Percentiles rank a stretch among this genome's conserved stretches.
These are phyloP conservation scores for Melierax canorus DNA, from an alignment of 2,113 vertebrate genomes.

Conservation along the genomic window DNA sequence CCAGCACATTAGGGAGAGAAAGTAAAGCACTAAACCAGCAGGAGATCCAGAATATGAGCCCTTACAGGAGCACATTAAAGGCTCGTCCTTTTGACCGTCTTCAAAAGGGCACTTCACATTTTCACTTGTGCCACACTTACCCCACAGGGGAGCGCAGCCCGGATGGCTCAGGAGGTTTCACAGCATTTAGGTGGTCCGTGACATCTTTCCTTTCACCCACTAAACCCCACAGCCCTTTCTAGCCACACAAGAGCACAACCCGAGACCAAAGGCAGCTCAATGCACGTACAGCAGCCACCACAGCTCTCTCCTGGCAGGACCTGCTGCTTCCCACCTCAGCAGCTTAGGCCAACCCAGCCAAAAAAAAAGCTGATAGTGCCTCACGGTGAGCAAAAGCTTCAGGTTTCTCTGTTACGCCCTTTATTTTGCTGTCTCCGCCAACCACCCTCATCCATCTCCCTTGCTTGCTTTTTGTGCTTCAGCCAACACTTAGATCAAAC, in stretches of 20 bases:
- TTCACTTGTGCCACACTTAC: not conserved
- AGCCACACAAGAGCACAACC: not conserved
- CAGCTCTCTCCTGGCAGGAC: not conserved
- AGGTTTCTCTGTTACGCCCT: not conserved
- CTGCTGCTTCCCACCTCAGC: not conserved
- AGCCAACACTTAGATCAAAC: not conserved
- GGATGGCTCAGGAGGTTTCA: not conserved
- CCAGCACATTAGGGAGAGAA: not conserved
- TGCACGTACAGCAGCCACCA: accelerated
- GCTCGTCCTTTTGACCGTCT: not conserved
- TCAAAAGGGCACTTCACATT: not conserved
- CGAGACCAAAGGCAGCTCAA: not conserved
- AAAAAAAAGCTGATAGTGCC: not conserved
- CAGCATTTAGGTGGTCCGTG: not conserved
- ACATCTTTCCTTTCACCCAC: not conserved
- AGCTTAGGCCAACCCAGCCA: not conserved
- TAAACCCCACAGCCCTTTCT: not conserved
- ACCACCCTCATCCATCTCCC: not conserved
- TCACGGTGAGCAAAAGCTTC: not conserved
- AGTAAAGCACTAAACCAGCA: not conserved
- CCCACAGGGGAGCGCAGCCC: accelerated
- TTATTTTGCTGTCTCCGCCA: not conserved
- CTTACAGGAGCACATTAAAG: not conserved
- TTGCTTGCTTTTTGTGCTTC: not conserved
- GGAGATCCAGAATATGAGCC: not conserved